phyloP scores from a whole-genome alignment of 2,797 vertebrate species.

The Mareca penelope region DNA sequence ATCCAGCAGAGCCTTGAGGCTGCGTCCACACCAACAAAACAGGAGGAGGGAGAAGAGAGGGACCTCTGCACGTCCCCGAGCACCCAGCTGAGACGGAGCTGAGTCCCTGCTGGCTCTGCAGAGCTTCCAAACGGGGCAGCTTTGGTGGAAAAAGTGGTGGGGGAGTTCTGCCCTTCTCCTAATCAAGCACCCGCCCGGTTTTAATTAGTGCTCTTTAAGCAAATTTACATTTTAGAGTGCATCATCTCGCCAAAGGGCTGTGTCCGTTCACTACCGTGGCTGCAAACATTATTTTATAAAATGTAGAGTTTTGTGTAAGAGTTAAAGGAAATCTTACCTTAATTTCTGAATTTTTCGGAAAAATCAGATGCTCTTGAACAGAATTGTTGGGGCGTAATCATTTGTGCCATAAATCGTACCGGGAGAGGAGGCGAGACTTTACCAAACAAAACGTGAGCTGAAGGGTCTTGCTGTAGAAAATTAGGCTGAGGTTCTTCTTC shows the following conservation, averaged over 20 bases:
- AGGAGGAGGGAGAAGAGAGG: not conserved
- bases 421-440: not conserved
- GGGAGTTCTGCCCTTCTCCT: not conserved
- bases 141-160: not conserved
- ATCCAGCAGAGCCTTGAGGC: not conserved
- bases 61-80: not conserved
- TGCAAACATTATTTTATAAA: not conserved
- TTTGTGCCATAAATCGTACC: not conserved
- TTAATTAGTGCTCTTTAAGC: not conserved
- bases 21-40: not conserved
- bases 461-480: fast-evolving
- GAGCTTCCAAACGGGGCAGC: not conserved
- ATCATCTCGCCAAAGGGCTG: fast-evolving
- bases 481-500: not conserved
- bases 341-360: not conserved
- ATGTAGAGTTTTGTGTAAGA: not conserved
- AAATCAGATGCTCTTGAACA: not conserved
- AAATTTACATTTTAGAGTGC: not conserved
- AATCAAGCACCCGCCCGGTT: fast-evolving
- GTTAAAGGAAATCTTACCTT: not conserved
- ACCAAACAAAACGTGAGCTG: not conserved
- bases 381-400: not conserved
- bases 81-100: too few species aligned
- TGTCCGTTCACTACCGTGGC: not conserved
- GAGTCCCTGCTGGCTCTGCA: too few species aligned